Evolutionary conservation across 2,888 invertebrate species (phyloP).

Genomic region (Blastobasis lacticolella): DNA sequence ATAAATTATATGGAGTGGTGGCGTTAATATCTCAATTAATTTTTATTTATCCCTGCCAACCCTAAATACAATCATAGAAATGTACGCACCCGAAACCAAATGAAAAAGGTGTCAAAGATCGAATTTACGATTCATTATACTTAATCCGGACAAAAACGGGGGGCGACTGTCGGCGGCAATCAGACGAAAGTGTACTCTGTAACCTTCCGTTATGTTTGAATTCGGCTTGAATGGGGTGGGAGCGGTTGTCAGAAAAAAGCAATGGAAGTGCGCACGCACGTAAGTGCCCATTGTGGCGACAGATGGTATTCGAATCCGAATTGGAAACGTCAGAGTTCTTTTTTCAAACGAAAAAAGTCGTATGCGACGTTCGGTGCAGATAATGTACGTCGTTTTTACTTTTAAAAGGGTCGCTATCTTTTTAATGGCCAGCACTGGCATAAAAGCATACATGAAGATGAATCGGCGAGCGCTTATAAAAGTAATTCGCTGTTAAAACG

Average conservation of each 20-base stretch:
- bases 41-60: constrained; percentile 5
- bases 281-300: constrained; percentile 69
- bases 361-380: background rate
- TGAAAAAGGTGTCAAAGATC: constrained; percentile 75
- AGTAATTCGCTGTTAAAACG: constrained; percentile 29
- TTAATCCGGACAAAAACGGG: constrained; percentile 66
- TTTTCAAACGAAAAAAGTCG: constrained; percentile 11
- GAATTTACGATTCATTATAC: constrained; percentile 74
- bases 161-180: constrained; percentile 21
- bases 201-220: accelerated
- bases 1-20: too few species aligned
- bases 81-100: constrained; percentile 59
- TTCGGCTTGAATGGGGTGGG: constrained; percentile 8
- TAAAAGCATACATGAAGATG: constrained; percentile 30
- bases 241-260: constrained; percentile 32
- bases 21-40: background rate
- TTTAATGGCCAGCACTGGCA: constrained; percentile 20
- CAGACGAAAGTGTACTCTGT: constrained; percentile 20
- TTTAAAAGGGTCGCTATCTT: constrained; percentile 11
- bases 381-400: constrained; percentile 7
- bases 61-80: constrained; percentile 52
- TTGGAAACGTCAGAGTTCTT: constrained; percentile 31
- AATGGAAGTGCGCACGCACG: constrained; percentile 55
- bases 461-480: constrained; percentile 28
- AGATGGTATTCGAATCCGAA: constrained; percentile 57